Conservation (phyloP, 2,888 invertebrate genomes). For the Allygus modestus region DNA sequence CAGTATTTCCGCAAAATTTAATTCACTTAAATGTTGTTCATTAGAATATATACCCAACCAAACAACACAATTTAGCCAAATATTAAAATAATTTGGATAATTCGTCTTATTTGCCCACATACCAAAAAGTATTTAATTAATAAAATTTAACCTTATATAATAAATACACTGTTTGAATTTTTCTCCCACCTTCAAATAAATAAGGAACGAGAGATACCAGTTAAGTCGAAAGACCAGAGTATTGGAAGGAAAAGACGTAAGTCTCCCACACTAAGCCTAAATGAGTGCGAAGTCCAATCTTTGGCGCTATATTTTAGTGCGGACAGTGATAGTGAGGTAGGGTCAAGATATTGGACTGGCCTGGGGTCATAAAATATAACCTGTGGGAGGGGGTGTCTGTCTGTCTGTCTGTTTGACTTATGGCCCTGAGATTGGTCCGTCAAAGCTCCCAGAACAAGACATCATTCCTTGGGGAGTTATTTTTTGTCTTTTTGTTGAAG, state of each 20-base stretch:
- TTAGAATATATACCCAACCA: too few relatives aligned
- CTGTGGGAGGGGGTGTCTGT: constrained; percentile 42
- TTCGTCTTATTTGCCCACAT: too few relatives aligned
- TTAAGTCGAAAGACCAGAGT: constrained; percentile 1
- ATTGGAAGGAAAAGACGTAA: constrained; percentile 53
- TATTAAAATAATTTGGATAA: too few relatives aligned
- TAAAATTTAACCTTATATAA: too few relatives aligned
- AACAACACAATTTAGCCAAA: too few relatives aligned
- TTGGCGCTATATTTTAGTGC: constrained; percentile 59
- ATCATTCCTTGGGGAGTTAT: constrained; percentile 6
- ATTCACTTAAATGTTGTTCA: too few relatives aligned
- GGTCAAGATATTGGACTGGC: constrained; percentile 62
- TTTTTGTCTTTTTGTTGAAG: not conserved
- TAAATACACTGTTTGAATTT: too few relatives aligned
- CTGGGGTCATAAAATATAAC: constrained; percentile 59
- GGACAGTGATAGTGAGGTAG: constrained; percentile 59
- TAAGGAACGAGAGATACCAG: constrained; percentile 15
- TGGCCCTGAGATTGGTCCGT: constrained; percentile 34
- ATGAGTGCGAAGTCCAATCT: constrained; percentile 52
- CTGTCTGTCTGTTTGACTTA: constrained; percentile 59
- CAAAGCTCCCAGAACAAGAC: constrained; percentile 15
- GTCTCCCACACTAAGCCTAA: constrained; percentile 37
- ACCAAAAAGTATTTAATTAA: too few relatives aligned
- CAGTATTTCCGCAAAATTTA: too few relatives aligned
- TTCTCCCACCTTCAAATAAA: not conserved